Evolutionary conservation across 2,797 vertebrate species (phyloP).

Genomic region (Poeciliopsis paucimaculata): DNA sequence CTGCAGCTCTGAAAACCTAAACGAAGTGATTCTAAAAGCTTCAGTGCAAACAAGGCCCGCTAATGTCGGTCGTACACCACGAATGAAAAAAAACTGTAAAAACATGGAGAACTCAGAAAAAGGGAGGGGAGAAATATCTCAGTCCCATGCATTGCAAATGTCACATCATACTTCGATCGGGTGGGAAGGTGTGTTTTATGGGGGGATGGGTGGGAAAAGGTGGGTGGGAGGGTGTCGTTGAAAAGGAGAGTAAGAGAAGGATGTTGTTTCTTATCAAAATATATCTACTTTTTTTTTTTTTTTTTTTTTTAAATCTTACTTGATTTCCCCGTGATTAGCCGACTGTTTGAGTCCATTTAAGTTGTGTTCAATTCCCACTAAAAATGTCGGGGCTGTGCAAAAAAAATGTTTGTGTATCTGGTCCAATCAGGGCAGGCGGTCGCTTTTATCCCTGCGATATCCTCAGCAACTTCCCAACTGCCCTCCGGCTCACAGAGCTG

Average conservation of each 20-base stretch:
- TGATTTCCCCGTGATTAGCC: slow-evolving; percentile 77
- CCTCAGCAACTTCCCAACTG: slow-evolving; percentile 60
- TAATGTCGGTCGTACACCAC: slow-evolving; percentile 75
- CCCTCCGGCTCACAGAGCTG: slow-evolving; percentile 62
- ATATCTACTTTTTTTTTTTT: slow-evolving; percentile 85
- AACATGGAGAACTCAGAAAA: slow-evolving; percentile 72
- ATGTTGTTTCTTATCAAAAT: slow-evolving; percentile 93
- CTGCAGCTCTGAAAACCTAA: slow-evolving; percentile 86
- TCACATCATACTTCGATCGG: slow-evolving; percentile 75
- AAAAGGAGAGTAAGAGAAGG: slow-evolving; percentile 86
- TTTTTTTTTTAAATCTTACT: slow-evolving; percentile 47
- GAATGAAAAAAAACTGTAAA: slow-evolving; percentile 74
- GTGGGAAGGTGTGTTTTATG: too few species aligned
- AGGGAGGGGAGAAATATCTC: slow-evolving; percentile 65
- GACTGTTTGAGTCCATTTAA: slow-evolving; percentile 86
- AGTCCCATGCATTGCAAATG: slow-evolving; percentile 88
- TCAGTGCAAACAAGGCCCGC: slow-evolving; percentile 89
- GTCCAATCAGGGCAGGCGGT: slow-evolving; percentile 94
- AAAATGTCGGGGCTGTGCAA: slow-evolving; percentile 96
- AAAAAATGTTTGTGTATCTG: slow-evolving; percentile 90
- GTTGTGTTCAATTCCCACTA: slow-evolving; percentile 91
- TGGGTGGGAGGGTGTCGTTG: slow-evolving; percentile 63
- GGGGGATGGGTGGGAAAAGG: neutral
- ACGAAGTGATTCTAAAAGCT: slow-evolving; percentile 85
- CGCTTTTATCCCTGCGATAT: slow-evolving; percentile 83